Base-by-base conservation (phyloP, 2,888 invertebrate species). In the Drosophila rellima region DNA sequence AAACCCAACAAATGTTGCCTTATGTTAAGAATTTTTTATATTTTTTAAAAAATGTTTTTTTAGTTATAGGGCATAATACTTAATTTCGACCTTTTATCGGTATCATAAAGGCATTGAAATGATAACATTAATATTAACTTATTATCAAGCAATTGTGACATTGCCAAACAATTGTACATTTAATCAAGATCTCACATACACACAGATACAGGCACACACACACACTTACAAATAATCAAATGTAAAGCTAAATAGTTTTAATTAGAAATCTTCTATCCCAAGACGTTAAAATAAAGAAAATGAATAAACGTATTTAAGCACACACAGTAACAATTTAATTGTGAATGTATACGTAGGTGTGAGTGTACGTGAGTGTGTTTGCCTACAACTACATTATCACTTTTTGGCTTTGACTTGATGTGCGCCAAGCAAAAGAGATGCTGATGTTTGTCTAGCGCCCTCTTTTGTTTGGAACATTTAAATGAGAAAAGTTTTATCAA, bases 401-500 rank as follows among this genome's bases (percentile, higher is more conserved):
- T 80, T 74, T 78, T 74, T 73, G 77, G 77, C 80, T 77, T 79
- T 80, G 78, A 74, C 81, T 79, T 79, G 80, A 79, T 79, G 77
- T 77, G 76, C 62, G 72, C 80, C 79, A 72, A 72, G 72, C 71
- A 42, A 71, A 76, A 66, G 70, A 78, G 59, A 78, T 55, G 64
- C 60, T 75, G 40, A 63, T 75, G 78, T 76, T 76, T 76, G 74
- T 78, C 78, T 78, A 76, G 79, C 79, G 61, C 47, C 76, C 70
- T 67, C 78, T 61, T 79, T 80, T 80, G 80, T 80, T 80, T 79
- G 80, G 61, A 79, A 80, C 80, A 80, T 80, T 80, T 80, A 82
- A 80, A 80, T 80, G 80, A 80, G 80, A 80, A 82, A 80, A 80
- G 74, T 80, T 80, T 80, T 80, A 71, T 80, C 74, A 78, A 51